Conservation (phyloP, 64 coral and sea anemone species). For the Astreopora myriophthalma region DNA sequence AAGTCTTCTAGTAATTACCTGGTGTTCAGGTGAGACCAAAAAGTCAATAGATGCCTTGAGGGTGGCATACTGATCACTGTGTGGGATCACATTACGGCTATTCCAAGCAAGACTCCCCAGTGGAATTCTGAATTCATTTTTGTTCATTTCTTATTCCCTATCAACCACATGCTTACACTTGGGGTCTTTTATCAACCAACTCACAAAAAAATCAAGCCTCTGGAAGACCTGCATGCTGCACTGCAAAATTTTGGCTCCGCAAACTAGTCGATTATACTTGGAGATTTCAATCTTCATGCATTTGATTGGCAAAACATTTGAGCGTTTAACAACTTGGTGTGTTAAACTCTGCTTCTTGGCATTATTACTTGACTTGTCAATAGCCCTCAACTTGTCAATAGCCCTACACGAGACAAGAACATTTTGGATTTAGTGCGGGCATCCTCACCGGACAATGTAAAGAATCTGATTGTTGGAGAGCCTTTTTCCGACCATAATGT, state of each 20-base stretch:
- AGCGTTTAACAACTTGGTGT: background rate
- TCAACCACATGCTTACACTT: too few species aligned
- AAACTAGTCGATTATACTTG: background rate
- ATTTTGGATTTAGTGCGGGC: too few species aligned
- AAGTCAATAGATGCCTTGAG: background rate
- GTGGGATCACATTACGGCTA: background rate
- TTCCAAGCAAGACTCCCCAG: too few species aligned
- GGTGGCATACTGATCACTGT: background rate
- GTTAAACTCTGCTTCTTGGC: background rate
- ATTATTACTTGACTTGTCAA: slow-evolving; percentile 33
- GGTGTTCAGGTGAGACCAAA: background rate
- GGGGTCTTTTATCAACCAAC: too few species aligned
- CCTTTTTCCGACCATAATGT: slow-evolving; percentile 52
- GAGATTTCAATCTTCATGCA: background rate
- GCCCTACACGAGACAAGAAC: slow-evolving; percentile 66
- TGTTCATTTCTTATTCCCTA: too few species aligned
- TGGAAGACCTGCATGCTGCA: too few species aligned
- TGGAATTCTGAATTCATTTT: too few species aligned
- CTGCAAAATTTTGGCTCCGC: too few species aligned
- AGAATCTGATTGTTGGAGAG: slow-evolving; percentile 26
- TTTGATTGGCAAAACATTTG: background rate
- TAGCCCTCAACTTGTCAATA: slow-evolving; percentile 44
- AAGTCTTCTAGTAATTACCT: background rate
- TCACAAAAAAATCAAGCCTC: too few species aligned
- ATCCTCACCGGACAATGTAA: slow-evolving; percentile 29